phyloP scores from a whole-genome alignment of 2,113 vertebrate species.

The Leuciscus idus region DNA sequence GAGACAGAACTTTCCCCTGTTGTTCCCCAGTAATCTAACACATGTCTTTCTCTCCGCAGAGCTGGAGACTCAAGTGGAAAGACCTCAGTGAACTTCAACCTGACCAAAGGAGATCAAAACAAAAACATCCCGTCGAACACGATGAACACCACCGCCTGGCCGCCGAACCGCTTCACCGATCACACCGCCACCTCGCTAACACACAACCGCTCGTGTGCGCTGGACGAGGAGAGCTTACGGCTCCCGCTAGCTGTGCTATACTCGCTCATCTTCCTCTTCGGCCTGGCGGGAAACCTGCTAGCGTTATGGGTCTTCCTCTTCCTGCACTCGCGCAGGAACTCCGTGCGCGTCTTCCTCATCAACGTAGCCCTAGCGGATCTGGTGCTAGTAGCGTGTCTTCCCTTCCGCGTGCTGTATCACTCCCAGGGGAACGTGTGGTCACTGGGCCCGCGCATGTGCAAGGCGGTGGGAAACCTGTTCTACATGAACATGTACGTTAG shows the following conservation, averaged over 20 bases:
- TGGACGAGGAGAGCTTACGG: slow-evolving; percentile 71
- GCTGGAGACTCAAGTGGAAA: neutral
- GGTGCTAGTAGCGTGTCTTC: slow-evolving; percentile 85
- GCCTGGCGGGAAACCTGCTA: slow-evolving; percentile 82
- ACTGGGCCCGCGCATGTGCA: slow-evolving; percentile 77
- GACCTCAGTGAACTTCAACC: neutral
- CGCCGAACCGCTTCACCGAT: neutral
- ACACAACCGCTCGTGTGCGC: neutral
- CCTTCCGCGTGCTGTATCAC: slow-evolving; percentile 88
- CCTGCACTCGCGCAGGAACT: slow-evolving; percentile 85
- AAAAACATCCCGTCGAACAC: neutral
- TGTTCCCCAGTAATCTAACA: neutral
- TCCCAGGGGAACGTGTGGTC: slow-evolving; percentile 76
- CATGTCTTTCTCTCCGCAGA: neutral
- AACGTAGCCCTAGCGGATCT: slow-evolving; percentile 89
- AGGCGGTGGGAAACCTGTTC: slow-evolving; percentile 83
- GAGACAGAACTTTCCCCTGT: too few species aligned
- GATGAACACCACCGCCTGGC: neutral
- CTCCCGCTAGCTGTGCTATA: slow-evolving; percentile 76
- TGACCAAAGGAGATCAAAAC: neutral
- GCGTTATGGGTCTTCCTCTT: slow-evolving; percentile 87
- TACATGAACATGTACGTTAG: slow-evolving; percentile 98
- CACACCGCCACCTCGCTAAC: too few species aligned
- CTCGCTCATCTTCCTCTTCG: slow-evolving; percentile 83
- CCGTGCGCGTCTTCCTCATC: slow-evolving; percentile 88